phyloP scores from a whole-genome alignment of 2,888 invertebrate species.

The Clivina fossor region DNA sequence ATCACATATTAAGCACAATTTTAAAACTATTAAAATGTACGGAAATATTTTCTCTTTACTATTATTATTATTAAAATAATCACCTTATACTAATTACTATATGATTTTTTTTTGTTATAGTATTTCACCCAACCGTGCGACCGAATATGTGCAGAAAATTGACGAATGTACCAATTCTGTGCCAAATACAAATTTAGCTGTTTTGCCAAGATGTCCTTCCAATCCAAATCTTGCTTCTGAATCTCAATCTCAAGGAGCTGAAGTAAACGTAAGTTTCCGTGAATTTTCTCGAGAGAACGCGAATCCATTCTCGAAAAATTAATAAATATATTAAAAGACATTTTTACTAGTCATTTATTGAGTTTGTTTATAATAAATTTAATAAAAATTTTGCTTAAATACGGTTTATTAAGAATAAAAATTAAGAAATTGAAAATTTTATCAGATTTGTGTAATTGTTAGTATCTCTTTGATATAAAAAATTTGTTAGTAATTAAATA shows the following conservation, averaged over 20 bases:
- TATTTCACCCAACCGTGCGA: conserved; percentile 16
- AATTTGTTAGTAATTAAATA: too few species aligned
- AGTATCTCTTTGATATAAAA: too few species aligned
- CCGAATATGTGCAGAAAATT: conserved; percentile 6
- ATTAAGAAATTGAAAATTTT: too few species aligned
- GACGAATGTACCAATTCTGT: conserved; percentile 9
- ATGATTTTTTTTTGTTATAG: too few species aligned
- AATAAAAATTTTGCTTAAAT: too few species aligned
- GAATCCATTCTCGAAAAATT: too few species aligned
- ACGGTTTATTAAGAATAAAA: too few species aligned
- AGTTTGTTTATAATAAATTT: too few species aligned
- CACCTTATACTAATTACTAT: neutral
- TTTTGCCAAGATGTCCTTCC: conserved; percentile 2
- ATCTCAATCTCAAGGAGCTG: conserved; percentile 9
- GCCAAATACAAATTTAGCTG: neutral
- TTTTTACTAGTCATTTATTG: too few species aligned
- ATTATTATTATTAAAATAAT: neutral
- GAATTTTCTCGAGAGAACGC: too few species aligned
- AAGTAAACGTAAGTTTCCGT: conserved; percentile 22
- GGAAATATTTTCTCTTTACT: neutral
- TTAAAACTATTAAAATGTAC: conserved; percentile 51
- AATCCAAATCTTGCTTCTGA: conserved; percentile 8
- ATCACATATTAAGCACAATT: conserved; percentile 49
- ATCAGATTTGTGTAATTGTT: too few species aligned
- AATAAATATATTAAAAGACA: too few species aligned